A percentile compares a stretch with the other conserved stretches of the same genome.
phyloP scores from a whole-genome alignment of 2,113 vertebrate species.

The Ptilorrhoa leucosticta region DNA sequence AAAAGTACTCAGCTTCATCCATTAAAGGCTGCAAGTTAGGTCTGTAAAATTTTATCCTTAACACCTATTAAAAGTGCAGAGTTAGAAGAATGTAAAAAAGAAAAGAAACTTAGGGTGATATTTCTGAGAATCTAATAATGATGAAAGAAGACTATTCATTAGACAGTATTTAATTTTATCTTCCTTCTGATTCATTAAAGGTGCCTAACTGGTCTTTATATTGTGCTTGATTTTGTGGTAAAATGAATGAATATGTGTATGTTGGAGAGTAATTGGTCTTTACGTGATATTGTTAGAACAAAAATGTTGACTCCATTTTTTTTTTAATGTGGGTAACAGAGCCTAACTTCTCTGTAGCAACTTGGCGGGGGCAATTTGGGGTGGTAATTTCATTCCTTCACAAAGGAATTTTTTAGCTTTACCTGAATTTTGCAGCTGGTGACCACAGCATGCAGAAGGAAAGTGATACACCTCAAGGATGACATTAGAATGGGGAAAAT shows the following conservation, averaged over 20 bases:
- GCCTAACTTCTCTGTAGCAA: background rate
- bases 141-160: background rate
- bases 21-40: background rate
- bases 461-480: background rate
- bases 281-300: background rate
- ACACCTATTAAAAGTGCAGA: constrained; percentile 28
- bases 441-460: background rate
- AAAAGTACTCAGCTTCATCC: constrained; percentile 8
- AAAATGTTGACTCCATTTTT: background rate
- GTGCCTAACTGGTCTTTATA: background rate
- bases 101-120: background rate
- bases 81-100: background rate
- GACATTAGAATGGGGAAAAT: background rate
- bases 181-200: background rate
- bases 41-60: constrained; percentile 41
- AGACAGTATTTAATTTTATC: background rate
- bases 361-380: background rate
- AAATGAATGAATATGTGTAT: background rate
- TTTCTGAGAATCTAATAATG: background rate
- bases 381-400: background rate
- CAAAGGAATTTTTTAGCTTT: background rate
- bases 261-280: background rate
- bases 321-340: background rate
- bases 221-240: background rate
- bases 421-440: background rate